phyloP scores from a whole-genome alignment of 2,888 invertebrate species.

The Cheilosia vulpina region DNA sequence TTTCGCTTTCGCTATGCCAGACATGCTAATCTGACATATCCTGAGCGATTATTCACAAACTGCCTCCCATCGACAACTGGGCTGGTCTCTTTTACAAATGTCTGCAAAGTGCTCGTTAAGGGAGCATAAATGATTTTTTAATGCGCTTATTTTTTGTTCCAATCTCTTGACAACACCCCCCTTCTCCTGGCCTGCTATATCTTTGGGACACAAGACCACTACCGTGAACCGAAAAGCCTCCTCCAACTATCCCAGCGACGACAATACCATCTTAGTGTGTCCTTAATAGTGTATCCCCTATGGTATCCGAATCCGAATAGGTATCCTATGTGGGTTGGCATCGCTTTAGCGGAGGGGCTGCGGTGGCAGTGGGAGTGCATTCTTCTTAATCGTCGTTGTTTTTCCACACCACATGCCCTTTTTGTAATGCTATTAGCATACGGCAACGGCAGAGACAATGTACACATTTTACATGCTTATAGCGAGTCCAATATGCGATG shows the following conservation, averaged over 20 bases:
- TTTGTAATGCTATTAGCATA: conserved; percentile 63
- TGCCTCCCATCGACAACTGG: conserved; percentile 5
- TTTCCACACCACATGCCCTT: conserved; percentile 36
- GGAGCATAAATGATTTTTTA: conserved; percentile 42
- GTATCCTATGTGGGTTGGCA: conserved; percentile 6
- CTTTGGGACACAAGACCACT: conserved; percentile 4
- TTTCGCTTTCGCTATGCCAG: conserved; percentile 32
- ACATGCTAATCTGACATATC: conserved; percentile 45
- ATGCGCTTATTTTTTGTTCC: conserved; percentile 34
- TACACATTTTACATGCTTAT: conserved; percentile 46
- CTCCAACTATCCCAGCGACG: conserved; percentile 19
- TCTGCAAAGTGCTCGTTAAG: conserved; percentile 12
- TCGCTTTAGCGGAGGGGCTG: background rate
- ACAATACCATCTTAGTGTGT: conserved; percentile 17
- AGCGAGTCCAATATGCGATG: conserved; percentile 10
- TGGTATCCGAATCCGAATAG: background rate
- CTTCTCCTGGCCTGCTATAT: background rate
- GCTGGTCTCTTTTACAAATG: conserved; percentile 5
- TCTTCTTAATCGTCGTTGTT: conserved; percentile 48
- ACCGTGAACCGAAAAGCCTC: conserved; percentile 10
- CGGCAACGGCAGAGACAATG: conserved; percentile 35
- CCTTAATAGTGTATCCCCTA: conserved; percentile 23
- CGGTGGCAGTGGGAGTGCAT: background rate
- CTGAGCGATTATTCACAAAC: conserved; percentile 37
- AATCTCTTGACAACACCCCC: background rate